Evolutionary conservation across 2,797 vertebrate species (phyloP), one percentile per base, ranked within the genome.

Genomic region (Ctenopoma kingsleyae): DNA sequence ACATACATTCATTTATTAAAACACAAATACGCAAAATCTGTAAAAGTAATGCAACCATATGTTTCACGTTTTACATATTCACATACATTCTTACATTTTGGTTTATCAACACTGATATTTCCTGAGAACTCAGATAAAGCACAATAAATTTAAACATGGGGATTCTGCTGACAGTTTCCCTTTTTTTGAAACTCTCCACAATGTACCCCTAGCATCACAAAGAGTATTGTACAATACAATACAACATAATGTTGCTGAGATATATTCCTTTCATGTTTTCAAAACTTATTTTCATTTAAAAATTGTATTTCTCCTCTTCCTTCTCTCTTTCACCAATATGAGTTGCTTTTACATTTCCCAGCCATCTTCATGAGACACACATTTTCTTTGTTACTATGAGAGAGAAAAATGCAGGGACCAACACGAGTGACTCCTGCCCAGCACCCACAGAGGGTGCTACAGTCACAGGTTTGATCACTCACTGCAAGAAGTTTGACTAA

Each of bases 381-480:
- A 22, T 46, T 20, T 41, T 6, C 10, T 7, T 12, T 36, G 8
- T 54, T 17, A 19, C 7, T 16, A 46, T 47, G 10, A 6, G 8
- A 6, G 17, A 46, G 1, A 32, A 8, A 30, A 7, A 7, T 43
- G 8, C 30, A 13, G 8, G 17, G 17, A 8, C 8, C 49, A 36
- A 41, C 23, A 38, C 2, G 13, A 73, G 50, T 69, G 78, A 17
- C 9, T 50, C 59, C n/a, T 43, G n/a, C 5, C 15, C 19, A 23
- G 17, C n/a, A 47, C 74, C 72, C 4, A 32, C 50, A 84, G 83
- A 73, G 66, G 79, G 80, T 7, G 67, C 77, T 49, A 22, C 4
- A 32, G 19, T 60, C 17, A 16, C 12, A 36, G 20, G 36, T 71
- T 49, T 19, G 11, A 36, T 60, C 43, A 27, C 10, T 30, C 40